Base-by-base conservation (phyloP, 2,888 invertebrate genomes). In the Branchipolynoe longqiensis region DNA sequence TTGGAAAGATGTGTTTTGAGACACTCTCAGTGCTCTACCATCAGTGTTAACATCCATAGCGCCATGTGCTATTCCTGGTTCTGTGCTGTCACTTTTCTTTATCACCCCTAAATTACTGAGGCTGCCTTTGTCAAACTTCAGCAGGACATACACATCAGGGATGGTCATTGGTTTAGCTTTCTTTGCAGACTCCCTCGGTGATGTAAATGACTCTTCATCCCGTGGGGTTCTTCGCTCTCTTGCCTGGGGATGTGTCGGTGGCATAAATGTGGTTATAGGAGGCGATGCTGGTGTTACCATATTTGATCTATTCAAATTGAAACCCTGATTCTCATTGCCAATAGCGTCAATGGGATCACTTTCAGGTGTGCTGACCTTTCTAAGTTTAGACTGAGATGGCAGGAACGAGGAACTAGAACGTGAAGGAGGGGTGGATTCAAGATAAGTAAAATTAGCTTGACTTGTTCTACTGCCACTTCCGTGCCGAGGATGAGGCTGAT, bases 61-160 rank as follows among this genome's bases (percentile, higher is more conserved):
- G 48, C 18, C 18, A n/a, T n/a, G n/a, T n/a, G n/a, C n/a, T n/a
- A n/a, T n/a, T n/a, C 18, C 48, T 48, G 48, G 8, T 48, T 48
- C 48, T 36, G 22, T 69, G 6, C 48, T 78, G 6, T 78, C 25
- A 25, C n/a, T 14, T 31, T 78, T 78, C 3, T 22, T 73, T 2
- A 78, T 28, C 41, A 78, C 54, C 8, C 78, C 78, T 18, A 78
- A 28, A 25, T 78, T 78, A 31, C 78, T 78, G 14, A 78, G 78
- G 48, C 78, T 78, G 1, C 78, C 78, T 25, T 41, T 48, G 41
- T 78, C 78, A n/a, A 78, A 78, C 28, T 78, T 41, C 31, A 18
- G 48, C 28, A 78, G 41, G 1, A 78, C 78, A 41, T 78, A 78
- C 4, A 78, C 78, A 41, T 78, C 54, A 6, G 78, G 78, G 1